phyloP scores from a whole-genome alignment of 2,113 vertebrate species.

The Syrmaticus mikado region DNA sequence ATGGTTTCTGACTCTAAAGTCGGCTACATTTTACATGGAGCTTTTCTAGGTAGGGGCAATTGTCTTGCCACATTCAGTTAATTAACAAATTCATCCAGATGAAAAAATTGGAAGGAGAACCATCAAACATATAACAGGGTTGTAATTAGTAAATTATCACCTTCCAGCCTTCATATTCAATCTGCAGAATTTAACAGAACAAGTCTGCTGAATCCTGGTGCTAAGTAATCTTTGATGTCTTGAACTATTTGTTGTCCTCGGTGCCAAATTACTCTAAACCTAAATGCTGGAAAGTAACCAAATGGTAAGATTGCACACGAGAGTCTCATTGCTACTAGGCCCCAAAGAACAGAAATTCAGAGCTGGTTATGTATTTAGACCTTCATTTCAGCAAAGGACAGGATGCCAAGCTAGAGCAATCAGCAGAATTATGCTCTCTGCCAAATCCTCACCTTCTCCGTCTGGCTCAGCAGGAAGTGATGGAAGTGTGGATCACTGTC shows the following conservation, averaged over 20 bases:
- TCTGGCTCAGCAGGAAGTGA: conserved; percentile 97
- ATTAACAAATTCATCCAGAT: background rate
- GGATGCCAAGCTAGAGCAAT: background rate
- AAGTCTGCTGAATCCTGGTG: background rate
- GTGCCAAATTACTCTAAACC: background rate
- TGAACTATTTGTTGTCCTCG: background rate
- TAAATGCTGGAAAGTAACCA: background rate
- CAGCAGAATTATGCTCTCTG: background rate
- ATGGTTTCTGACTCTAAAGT: background rate
- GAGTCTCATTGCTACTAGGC: background rate
- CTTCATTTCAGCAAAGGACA: background rate
- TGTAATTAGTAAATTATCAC: background rate
- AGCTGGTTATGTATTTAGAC: background rate
- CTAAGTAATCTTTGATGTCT: background rate
- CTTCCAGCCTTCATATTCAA: background rate
- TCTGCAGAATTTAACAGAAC: background rate
- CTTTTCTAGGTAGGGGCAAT: background rate
- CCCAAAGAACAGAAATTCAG: background rate
- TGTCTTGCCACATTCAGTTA: background rate
- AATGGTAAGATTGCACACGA: background rate
- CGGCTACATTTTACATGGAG: background rate
- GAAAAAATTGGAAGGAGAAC: background rate
- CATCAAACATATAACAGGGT: background rate
- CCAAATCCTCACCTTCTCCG: conserved; percentile 91
- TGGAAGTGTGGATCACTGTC: conserved; percentile 96